phyloP scores from a whole-genome alignment of 2,113 vertebrate genomes.

The Hippocampus abdominalis region DNA sequence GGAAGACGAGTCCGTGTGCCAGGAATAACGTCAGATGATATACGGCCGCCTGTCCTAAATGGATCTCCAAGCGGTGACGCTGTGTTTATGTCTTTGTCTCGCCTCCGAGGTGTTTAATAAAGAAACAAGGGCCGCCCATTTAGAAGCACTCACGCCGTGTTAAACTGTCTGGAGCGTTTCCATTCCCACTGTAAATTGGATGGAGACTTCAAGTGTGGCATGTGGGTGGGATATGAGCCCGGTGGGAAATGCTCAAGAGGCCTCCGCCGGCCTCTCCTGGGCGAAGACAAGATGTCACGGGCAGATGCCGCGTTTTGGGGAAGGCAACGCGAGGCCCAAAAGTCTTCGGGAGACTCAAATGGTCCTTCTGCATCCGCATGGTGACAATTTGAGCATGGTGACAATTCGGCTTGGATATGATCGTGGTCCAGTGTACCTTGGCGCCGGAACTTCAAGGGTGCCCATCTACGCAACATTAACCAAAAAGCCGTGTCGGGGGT shows the following conservation, averaged over 20 bases:
- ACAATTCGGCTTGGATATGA: slow-evolving; percentile 8
- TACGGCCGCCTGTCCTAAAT: slow-evolving; percentile 22
- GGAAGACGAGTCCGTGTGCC: slow-evolving; percentile 6
- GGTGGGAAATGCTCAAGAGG: slow-evolving; percentile 36
- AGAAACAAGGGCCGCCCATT: slow-evolving; percentile 27
- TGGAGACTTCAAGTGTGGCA: slow-evolving; percentile 44
- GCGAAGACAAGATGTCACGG: slow-evolving; percentile 36
- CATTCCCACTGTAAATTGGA: slow-evolving; percentile 62
- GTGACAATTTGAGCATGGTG: slow-evolving; percentile 34
- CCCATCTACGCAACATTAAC: too few relatives aligned
- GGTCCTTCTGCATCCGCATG: slow-evolving; percentile 16
- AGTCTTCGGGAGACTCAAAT: slow-evolving; percentile 31
- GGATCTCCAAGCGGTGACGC: slow-evolving; percentile 10
- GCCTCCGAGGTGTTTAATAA: slow-evolving; percentile 48
- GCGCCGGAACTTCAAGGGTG: too few relatives aligned
- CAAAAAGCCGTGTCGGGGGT: too few relatives aligned
- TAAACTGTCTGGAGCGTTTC: slow-evolving; percentile 49
- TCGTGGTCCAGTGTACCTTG: too few relatives aligned
- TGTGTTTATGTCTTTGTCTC: slow-evolving; percentile 45
- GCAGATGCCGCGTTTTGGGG: slow-evolving; percentile 26
- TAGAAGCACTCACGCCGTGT: slow-evolving; percentile 48
- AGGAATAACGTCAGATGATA: slow-evolving; percentile 11
- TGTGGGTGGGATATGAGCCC: slow-evolving; percentile 16
- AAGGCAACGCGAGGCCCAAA: slow-evolving; percentile 23
- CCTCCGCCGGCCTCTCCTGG: slow-evolving; percentile 27